Conservation (phyloP, 2,113 vertebrate species). For the Grammomys surdaster region DNA sequence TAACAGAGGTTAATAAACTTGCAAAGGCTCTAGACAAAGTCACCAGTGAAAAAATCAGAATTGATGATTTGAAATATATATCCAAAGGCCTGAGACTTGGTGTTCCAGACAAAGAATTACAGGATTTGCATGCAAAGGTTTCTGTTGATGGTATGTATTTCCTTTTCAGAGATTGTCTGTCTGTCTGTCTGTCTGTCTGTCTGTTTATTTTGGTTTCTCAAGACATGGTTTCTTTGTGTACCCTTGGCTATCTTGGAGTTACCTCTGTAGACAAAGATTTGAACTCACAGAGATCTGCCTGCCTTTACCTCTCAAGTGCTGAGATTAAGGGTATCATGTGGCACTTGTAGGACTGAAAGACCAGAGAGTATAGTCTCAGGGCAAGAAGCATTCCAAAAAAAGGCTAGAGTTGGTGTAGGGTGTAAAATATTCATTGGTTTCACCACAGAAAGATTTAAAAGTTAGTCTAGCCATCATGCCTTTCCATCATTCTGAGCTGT, state of each 20-base stretch:
- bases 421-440: background rate
- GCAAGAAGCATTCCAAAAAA: background rate
- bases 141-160: conserved; percentile 69
- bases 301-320: background rate
- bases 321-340: background rate
- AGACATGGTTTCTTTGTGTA: background rate
- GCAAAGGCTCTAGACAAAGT: conserved; percentile 55
- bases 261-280: background rate
- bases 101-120: conserved; percentile 51
- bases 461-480: background rate
- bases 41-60: conserved; percentile 30
- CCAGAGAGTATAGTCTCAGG: background rate
- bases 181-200: background rate
- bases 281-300: background rate
- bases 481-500: conserved; percentile 8
- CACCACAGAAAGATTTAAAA: background rate
- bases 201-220: background rate
- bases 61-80: conserved; percentile 30
- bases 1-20: conserved; percentile 58
- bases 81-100: conserved; percentile 57
- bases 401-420: background rate
- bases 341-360: conserved; percentile 2
- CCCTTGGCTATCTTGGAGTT: background rate
- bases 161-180: conserved; percentile 3
- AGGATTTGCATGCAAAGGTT: conserved; percentile 8